These are phyloP conservation scores for Drosophila kanekoi DNA, from an alignment of 2,888 invertebrate species.

Conservation along the genomic window DNA sequence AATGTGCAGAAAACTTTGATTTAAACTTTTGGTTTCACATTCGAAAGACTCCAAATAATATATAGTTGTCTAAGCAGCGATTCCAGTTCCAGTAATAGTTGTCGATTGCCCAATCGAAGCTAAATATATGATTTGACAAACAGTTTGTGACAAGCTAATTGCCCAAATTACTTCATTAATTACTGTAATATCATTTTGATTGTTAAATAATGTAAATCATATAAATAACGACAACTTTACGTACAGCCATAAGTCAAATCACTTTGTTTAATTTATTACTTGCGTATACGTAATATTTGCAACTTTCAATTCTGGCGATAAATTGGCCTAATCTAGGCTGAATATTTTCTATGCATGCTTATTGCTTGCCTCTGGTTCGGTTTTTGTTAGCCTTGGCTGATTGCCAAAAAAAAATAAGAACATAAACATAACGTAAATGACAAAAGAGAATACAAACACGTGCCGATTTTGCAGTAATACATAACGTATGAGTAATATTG, in stretches of 20 bases:
- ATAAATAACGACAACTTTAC: background rate
- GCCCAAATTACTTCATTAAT: constrained; percentile 18
- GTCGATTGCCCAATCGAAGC: background rate
- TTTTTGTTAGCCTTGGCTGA: constrained; percentile 56
- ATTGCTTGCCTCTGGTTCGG: constrained; percentile 7
- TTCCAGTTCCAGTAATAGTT: background rate
- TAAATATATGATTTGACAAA: background rate
- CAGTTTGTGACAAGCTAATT: constrained; percentile 25
- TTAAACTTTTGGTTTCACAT: too few species aligned
- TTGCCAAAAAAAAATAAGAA: constrained; percentile 59
- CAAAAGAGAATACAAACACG: constrained; percentile 37
- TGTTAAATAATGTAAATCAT: background rate
- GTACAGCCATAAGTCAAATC: constrained; percentile 16
- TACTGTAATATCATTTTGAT: constrained; percentile 15
- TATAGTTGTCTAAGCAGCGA: too few species aligned
- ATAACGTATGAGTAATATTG: constrained; percentile 57
- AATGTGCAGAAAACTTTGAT: too few species aligned
- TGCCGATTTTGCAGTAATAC: constrained; percentile 23
- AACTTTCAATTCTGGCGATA: constrained; percentile 2
- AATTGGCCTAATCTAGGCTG: constrained; percentile 20
- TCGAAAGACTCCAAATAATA: too few species aligned
- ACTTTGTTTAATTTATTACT: constrained; percentile 24
- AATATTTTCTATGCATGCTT: constrained; percentile 22
- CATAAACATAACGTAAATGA: constrained; percentile 30
- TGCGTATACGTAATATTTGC: constrained; percentile 1